A percentile compares a stretch with the other conserved stretches of the same genome.
Evolutionary conservation across 2,113 vertebrate species (phyloP).

Genomic region (Atlantisia rogersi): DNA sequence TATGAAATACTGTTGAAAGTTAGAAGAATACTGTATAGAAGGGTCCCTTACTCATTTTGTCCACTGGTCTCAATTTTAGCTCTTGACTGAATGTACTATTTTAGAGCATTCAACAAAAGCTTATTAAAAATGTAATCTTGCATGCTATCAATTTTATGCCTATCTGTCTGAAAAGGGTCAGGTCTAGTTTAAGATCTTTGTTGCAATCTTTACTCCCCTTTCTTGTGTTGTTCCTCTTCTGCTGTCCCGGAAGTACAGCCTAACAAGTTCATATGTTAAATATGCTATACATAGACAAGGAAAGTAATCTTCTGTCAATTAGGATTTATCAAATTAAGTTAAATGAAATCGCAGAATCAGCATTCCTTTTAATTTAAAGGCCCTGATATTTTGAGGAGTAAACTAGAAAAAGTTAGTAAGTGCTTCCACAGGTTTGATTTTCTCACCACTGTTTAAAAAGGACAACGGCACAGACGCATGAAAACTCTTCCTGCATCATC

Average conservation of each 20-base stretch:
- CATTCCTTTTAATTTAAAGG: background rate
- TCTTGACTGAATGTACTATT: background rate
- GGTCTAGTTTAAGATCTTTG: background rate
- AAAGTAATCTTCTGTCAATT: background rate
- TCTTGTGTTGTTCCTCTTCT: background rate
- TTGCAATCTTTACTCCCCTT: background rate
- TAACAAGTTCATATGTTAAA: background rate
- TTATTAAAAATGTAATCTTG: background rate
- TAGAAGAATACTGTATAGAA: background rate
- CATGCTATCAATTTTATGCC: background rate
- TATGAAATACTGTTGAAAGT: background rate
- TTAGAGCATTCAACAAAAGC: background rate
- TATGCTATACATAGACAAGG: background rate
- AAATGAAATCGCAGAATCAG: background rate
- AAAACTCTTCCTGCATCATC: background rate
- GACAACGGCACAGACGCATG: accelerated
- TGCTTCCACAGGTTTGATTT: background rate
- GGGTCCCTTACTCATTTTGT: background rate
- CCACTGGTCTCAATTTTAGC: background rate
- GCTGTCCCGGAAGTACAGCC: background rate
- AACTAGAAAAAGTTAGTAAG: background rate
- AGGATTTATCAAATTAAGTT: background rate
- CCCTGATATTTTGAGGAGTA: background rate
- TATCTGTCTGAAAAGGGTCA: background rate
- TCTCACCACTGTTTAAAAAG: background rate